phyloP scores from a whole-genome alignment of 2,797 vertebrate species.

The Lemur catta region DNA sequence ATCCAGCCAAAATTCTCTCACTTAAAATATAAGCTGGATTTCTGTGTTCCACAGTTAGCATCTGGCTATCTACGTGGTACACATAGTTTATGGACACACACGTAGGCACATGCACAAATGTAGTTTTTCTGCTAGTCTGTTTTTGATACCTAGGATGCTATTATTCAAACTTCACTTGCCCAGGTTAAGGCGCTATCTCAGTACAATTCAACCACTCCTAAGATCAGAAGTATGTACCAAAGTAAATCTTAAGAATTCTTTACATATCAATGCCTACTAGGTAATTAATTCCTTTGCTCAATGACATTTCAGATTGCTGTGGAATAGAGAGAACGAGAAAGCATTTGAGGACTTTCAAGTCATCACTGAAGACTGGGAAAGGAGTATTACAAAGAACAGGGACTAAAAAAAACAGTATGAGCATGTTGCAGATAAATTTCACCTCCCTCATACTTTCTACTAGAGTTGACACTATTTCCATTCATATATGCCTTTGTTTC shows the following conservation, averaged over 20 bases:
- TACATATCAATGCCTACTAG: neutral
- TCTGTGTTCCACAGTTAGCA: neutral
- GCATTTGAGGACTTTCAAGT: neutral
- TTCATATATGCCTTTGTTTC: neutral
- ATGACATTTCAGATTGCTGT: neutral
- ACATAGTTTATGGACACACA: neutral
- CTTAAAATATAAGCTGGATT: conserved; percentile 23
- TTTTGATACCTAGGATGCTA: neutral
- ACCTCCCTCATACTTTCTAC: neutral
- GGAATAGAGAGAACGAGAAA: neutral
- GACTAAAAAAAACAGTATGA: neutral
- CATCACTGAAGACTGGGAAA: neutral
- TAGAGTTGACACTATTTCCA: neutral
- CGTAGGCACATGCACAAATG: neutral
- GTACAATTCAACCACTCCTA: neutral
- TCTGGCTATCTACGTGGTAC: neutral
- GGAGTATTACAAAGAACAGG: neutral
- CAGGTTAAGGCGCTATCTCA: neutral
- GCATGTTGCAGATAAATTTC: neutral
- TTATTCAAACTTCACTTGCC: neutral
- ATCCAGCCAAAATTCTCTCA: neutral
- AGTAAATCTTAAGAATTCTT: neutral
- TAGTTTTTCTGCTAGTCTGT: neutral
- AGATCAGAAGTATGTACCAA: neutral
- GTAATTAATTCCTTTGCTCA: neutral